phyloP scores from a whole-genome alignment of 1,140 invertebrate species.

The Zaprionus lachaisei region DNA sequence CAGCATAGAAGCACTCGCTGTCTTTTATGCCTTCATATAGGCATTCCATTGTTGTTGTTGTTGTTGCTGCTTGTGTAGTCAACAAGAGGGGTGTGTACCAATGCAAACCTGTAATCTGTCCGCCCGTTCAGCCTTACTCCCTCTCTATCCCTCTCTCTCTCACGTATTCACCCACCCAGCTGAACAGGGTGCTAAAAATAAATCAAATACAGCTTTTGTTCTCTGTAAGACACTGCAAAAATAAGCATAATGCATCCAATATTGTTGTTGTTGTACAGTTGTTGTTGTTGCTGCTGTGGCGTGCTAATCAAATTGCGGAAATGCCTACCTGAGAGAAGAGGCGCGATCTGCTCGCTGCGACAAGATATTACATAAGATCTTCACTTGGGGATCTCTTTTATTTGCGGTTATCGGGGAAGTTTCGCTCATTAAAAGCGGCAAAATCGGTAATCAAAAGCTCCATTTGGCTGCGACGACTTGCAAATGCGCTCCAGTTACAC shows the following conservation, averaged over 20 bases:
- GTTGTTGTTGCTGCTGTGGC: slow-evolving; percentile 15
- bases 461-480: slow-evolving; percentile 73
- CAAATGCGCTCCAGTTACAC: slow-evolving; percentile 73
- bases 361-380: slow-evolving; percentile 68
- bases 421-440: slow-evolving; percentile 69
- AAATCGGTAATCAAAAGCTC: slow-evolving; percentile 54
- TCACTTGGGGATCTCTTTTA: slow-evolving; percentile 43
- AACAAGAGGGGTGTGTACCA: slow-evolving; percentile 49
- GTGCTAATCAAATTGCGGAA: slow-evolving; percentile 45
- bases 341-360: background rate
- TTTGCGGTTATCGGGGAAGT: slow-evolving; percentile 68
- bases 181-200: slow-evolving; percentile 61
- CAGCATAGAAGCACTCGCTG: slow-evolving; percentile 4
- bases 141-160: background rate
- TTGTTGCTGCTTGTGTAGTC: background rate
- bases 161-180: slow-evolving; percentile 9
- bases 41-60: slow-evolving; percentile 17
- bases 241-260: slow-evolving; percentile 53
- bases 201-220: slow-evolving; percentile 73
- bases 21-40: background rate
- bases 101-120: slow-evolving; percentile 47
- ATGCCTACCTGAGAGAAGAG: slow-evolving; percentile 52
- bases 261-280: slow-evolving; percentile 22
- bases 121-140: background rate
- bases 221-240: slow-evolving; percentile 44